A percentile compares a stretch with the other conserved stretches of the same genome.
Evolutionary conservation across 1,140 invertebrate species (phyloP).

Genomic region (Drosophila mayri): DNA sequence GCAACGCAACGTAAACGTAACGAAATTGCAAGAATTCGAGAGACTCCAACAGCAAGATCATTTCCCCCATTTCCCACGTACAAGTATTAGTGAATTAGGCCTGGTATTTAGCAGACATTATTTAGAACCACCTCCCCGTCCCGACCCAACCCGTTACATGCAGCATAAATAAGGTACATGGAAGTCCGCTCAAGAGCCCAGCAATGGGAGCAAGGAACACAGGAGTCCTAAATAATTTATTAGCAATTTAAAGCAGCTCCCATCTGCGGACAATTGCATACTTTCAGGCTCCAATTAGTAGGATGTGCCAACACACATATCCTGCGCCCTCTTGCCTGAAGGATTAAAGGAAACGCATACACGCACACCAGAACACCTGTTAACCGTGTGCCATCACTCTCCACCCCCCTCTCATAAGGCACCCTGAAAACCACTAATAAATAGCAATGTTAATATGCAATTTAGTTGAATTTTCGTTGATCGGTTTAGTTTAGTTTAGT

Average conservation of each 20-base stretch:
- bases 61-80: constrained; percentile 17
- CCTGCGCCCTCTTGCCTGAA: constrained; percentile 3
- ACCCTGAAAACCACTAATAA: constrained; percentile 58
- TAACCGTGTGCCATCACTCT: constrained; percentile 58
- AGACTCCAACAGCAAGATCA: constrained; percentile 8
- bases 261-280: constrained; percentile 43
- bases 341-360: constrained; percentile 40
- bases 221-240: constrained; percentile 43
- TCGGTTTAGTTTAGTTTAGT: constrained; percentile 71
- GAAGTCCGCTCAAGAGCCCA: constrained; percentile 17
- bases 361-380: constrained; percentile 14
- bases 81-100: constrained; percentile 74
- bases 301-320: constrained; percentile 19
- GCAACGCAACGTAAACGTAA: constrained; percentile 46
- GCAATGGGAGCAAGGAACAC: neutral
- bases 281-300: constrained; percentile 46
- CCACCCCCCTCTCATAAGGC: constrained; percentile 22
- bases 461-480: constrained; percentile 81
- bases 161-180: constrained; percentile 22
- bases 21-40: constrained; percentile 49
- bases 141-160: constrained; percentile 13
- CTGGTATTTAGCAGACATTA: constrained; percentile 69
- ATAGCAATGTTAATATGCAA: constrained; percentile 80
- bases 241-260: constrained; percentile 48
- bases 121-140: constrained; percentile 36